Evolutionary conservation across 2,888 invertebrate genomes (phyloP), one percentile per base, ranked within the genome.

Genomic region (Scrobipalpa atriplicella): DNA sequence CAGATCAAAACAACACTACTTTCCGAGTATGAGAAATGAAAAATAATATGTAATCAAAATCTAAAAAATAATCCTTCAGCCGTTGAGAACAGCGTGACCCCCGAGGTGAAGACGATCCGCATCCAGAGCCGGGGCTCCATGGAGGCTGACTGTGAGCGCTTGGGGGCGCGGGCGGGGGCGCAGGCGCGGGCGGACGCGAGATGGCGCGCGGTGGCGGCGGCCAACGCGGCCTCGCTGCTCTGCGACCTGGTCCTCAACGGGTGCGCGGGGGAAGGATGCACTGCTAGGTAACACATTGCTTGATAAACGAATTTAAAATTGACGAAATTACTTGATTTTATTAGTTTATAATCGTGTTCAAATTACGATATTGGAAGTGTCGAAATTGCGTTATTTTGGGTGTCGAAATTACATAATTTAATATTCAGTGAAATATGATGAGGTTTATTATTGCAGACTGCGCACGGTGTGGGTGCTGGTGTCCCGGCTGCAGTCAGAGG

Each of bases 191-290:
- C 3, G 16, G 16, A 16, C 21, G 18, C 16, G 19, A 41, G 61
- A 62, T 36, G 64, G 74, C 95, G 96, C 79, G 93, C 94, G 77
- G 96, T 96, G 78, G 95, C 96, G 78, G 97, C 98, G 83, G 95
- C 95, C 79, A 98, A 98, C 93, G 97, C 97, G 79, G 95, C 98
- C 77, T 96, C 97, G 90, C 94, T 98, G 87, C 94, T 98, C 79
- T 96, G 96, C 92, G 98, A 98, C 93, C 95, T 98, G 82, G 94
- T 98, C 73, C 73, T 80, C 38, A 81, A 72, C 21, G 86, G 85
- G 2, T 86, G 84, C 69, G 82, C 79, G 6, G 78, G 72, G 6
- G 83, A 85, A 65, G 77, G 77, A 13, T 75, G 78, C 70, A 65
- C 75, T 66, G 77, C 79, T 67, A 81, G 85, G 82, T 82, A 19